These are phyloP conservation scores for Hystrix brachyura DNA, from an alignment of 2,113 vertebrate species.

Conservation along the genomic window DNA sequence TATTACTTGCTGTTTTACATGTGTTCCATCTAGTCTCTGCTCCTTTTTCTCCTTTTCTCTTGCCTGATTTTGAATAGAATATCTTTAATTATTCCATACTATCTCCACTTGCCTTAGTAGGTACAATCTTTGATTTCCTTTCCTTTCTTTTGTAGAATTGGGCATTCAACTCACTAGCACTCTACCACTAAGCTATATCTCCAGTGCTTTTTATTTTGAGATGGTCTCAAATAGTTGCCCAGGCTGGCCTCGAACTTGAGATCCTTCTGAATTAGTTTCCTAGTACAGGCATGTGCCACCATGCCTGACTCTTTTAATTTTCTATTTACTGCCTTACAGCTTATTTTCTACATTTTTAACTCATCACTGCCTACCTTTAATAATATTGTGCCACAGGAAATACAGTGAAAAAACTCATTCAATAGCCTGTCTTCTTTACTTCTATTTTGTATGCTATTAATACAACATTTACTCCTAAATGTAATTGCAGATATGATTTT, in stretches of 20 bases:
- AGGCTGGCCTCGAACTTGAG: neutral
- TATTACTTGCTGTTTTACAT: neutral
- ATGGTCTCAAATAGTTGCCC: neutral
- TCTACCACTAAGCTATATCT: neutral
- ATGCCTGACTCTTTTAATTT: neutral
- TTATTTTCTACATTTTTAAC: neutral
- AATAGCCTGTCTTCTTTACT: neutral
- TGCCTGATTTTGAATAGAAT: neutral
- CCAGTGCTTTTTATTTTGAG: neutral
- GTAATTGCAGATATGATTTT: neutral
- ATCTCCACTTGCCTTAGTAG: neutral
- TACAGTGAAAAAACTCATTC: neutral
- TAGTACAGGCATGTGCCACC: neutral
- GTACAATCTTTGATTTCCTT: neutral
- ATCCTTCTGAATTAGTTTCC: neutral
- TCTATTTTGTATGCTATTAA: neutral
- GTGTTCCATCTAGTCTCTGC: neutral
- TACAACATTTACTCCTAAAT: constrained; percentile 24
- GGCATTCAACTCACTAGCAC: neutral
- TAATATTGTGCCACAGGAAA: neutral
- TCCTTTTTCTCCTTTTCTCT: neutral
- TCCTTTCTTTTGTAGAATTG: neutral
- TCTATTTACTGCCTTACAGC: neutral
- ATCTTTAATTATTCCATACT: constrained; percentile 1
- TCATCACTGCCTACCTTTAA: neutral